A percentile compares a stretch with the other conserved stretches of the same genome.
phyloP scores from a whole-genome alignment of 2,113 vertebrate genomes.

The Tinamus guttatus region DNA sequence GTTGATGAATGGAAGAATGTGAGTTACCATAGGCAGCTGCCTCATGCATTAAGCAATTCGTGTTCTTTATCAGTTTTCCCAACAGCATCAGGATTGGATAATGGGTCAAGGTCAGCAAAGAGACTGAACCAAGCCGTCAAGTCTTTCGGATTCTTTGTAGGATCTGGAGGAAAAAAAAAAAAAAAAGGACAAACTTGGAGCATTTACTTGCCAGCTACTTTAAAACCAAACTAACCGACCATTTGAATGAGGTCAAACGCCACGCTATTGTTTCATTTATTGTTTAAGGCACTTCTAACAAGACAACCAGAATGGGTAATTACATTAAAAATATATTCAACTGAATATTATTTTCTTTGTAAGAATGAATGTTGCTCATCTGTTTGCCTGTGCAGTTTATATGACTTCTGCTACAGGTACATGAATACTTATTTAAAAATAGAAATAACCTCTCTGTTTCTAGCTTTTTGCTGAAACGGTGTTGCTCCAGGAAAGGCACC shows the following conservation, averaged over 20 bases:
- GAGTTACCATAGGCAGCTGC: slow-evolving; percentile 54
- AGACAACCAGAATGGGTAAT: background rate
- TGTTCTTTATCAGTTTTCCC: slow-evolving; percentile 90
- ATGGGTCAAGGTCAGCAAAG: slow-evolving; percentile 95
- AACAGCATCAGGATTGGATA: slow-evolving; percentile 94
- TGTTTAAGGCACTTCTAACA: background rate
- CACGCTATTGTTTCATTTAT: background rate
- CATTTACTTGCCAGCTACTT: background rate
- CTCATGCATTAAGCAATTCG: slow-evolving; percentile 92
- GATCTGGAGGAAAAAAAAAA: slow-evolving; percentile 74
- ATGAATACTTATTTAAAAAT: background rate
- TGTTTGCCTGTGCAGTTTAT: background rate
- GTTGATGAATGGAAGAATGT: slow-evolving; percentile 43
- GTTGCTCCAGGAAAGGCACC: background rate
- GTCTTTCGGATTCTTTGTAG: slow-evolving; percentile 82
- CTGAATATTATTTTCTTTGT: background rate
- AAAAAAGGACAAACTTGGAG: background rate
- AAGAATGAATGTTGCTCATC: background rate
- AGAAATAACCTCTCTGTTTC: background rate
- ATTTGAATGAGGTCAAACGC: slow-evolving; percentile 4
- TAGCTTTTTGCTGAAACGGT: background rate
- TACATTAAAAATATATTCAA: background rate
- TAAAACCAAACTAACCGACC: slow-evolving; percentile 25
- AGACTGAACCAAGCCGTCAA: slow-evolving; percentile 95
- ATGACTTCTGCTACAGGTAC: background rate